Evolutionary conservation across 2,113 vertebrate species (phyloP), one percentile per base, ranked within the genome.

Genomic region (Brachypteracias leptosomus): DNA sequence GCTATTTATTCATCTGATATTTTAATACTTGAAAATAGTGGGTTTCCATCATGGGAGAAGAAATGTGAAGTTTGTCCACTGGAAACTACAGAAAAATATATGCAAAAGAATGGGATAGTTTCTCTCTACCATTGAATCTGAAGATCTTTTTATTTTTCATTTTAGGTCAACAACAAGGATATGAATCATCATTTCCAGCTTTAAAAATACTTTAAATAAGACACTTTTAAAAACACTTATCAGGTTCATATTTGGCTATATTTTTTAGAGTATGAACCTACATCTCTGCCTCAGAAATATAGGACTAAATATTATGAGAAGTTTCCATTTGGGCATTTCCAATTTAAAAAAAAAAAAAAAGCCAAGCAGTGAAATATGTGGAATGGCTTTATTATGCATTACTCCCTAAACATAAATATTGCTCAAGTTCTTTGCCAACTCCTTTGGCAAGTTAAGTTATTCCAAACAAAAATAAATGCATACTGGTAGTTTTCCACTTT

Each of bases 331-430:
- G 13, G 84, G 13, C 7, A 46, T 49, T 73, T 79, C n/a, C 25
- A 84, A 76, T 63, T 71, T 4, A 51, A 65, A 71, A 73, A 57
- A 61, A 65, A 31, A 38, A 63, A 36, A 71, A 67, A 20, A 25
- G 1, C 4, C 36, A 52, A 75, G 57, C 29, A 82, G 59, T 9
- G 3, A 88, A 83, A 92, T 83, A 72, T 65, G n/a, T 89, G 71
- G 49, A 93, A 63, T 2, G 0, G 9, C 7, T 87, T 89, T 92
- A 67, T 71, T 91, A 70, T 65, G 21, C 3, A n/a, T 93, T 83
- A 89, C 59, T 96, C 88, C 91, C 83, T 81, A 52, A 95, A 95
- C 73, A 89, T 35, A 93, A 86, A 90, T 94, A 93, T 54, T 88
- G 42, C 36, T 85, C 28, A 85, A 91, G 72, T 72, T 70, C 87